These are phyloP conservation scores for Camponotus pennsylvanicus DNA, from an alignment of 1,140 invertebrate species.

Conservation along the genomic window DNA sequence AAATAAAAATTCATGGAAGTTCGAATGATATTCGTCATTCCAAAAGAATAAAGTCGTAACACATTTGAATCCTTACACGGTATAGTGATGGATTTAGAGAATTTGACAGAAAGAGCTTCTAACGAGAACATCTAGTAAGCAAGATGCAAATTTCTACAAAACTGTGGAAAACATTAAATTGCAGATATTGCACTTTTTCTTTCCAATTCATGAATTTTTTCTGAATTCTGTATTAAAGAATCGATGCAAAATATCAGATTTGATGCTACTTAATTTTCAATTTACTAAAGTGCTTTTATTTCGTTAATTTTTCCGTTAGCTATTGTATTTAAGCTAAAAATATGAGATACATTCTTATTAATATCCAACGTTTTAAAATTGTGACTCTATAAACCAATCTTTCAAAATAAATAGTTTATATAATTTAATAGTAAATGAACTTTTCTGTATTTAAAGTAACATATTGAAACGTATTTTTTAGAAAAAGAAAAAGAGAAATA, in stretches of 20 bases:
- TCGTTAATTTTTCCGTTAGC: conserved; percentile 2
- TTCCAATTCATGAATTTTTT: neutral
- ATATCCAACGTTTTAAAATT: conserved; percentile 1
- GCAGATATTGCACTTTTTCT: neutral
- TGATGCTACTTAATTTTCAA: conserved; percentile 20
- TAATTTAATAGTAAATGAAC: neutral
- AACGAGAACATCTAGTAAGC: neutral
- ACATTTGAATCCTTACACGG: conserved; percentile 32
- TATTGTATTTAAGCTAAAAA: conserved; percentile 21
- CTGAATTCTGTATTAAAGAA: conserved; percentile 6
- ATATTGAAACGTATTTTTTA: no score
- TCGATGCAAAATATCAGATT: conserved; percentile 16
- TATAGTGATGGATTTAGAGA: neutral
- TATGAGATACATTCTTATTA: conserved; percentile 9
- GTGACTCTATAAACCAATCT: conserved; percentile 8
- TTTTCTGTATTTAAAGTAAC: neutral
- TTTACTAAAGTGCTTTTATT: conserved; percentile 36
- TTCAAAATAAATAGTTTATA: neutral
- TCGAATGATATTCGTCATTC: conserved; percentile 17
- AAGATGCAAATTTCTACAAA: neutral
- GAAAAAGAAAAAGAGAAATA: no score
- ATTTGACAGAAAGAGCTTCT: conserved; percentile 14
- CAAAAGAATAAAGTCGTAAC: conserved; percentile 47
- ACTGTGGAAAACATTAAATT: neutral
- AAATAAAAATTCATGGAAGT: conserved; percentile 50